Conservation (phyloP, 2,888 invertebrate genomes). For the Agapostemon virescens region DNA sequence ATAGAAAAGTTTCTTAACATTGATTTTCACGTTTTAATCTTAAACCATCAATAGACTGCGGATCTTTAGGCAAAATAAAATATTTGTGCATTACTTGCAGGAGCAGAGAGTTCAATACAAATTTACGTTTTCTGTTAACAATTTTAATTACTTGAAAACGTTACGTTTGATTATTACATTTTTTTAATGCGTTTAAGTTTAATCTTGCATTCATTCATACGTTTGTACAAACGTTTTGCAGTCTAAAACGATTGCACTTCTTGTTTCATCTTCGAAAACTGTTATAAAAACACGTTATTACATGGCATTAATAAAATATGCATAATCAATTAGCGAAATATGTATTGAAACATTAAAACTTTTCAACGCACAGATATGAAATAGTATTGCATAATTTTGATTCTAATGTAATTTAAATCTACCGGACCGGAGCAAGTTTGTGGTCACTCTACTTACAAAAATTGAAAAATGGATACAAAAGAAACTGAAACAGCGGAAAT, state of each 20-base stretch:
- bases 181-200: background rate
- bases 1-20: background rate
- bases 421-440: background rate
- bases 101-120: background rate
- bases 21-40: background rate
- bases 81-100: no score
- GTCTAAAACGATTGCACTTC: background rate
- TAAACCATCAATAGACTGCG: no score
- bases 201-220: background rate
- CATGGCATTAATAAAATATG: no score
- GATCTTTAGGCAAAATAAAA: background rate
- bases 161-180: background rate
- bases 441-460: background rate
- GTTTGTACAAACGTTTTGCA: background rate
- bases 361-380: background rate
- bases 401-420: background rate
- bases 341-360: background rate
- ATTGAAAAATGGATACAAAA: background rate
- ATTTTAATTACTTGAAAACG: background rate
- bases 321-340: background rate
- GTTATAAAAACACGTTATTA: background rate
- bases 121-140: background rate
- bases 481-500: background rate
- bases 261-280: background rate
- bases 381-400: background rate